A percentile compares a stretch with the other conserved stretches of the same genome.
Conservation (phyloP, 2,797 vertebrate genomes). For the Tolypeutes matacus region DNA sequence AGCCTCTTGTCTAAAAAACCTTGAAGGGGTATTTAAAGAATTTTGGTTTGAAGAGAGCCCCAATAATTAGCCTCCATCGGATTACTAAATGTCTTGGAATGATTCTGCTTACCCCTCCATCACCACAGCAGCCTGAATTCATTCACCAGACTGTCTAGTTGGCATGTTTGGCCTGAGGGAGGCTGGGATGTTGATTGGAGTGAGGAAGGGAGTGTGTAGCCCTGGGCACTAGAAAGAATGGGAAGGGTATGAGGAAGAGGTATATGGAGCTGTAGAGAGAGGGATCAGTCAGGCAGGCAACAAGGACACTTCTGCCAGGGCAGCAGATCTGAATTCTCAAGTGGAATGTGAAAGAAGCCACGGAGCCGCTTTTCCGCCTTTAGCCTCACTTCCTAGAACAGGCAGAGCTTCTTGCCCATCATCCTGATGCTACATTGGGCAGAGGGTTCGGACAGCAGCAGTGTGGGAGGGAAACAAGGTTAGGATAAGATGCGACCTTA, state of each 20-base stretch:
- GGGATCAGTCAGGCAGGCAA: not conserved
- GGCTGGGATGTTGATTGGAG: not conserved
- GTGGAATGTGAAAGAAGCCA: too few relatives aligned
- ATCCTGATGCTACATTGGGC: not conserved
- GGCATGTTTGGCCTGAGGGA: not conserved
- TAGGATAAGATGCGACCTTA: not conserved
- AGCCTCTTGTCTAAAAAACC: not conserved
- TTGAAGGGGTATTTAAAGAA: not conserved
- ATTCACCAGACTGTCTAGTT: too few relatives aligned
- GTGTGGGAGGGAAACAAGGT: not conserved
- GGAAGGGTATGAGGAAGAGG: not conserved
- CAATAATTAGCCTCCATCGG: not conserved
- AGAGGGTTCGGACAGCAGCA: not conserved
- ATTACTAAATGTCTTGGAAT: not conserved
- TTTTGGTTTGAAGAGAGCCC: not conserved
- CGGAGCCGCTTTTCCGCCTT: fast-evolving
- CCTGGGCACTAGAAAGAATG: not conserved
- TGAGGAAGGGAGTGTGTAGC: not conserved
- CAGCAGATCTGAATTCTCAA: not conserved
- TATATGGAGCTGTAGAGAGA: not conserved
- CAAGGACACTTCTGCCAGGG: fast-evolving
- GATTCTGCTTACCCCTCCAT: not conserved
- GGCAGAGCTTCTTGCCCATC: not conserved
- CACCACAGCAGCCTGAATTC: not conserved
- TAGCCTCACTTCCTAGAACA: not conserved